Conservation (phyloP, 2,113 vertebrate species). For the Microcebus jonahi region DNA sequence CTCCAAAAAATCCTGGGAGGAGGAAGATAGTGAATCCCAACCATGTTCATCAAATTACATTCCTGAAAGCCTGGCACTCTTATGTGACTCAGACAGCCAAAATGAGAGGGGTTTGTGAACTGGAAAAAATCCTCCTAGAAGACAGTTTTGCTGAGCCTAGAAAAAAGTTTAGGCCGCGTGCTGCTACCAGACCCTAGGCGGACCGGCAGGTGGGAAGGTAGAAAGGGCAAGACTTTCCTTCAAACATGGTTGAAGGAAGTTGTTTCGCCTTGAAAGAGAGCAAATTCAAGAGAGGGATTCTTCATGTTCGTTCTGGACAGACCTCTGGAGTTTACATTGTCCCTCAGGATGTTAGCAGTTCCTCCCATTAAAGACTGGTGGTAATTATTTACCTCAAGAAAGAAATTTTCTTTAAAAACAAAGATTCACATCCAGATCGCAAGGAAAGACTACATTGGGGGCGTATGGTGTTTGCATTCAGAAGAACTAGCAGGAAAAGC, state of each 20-base stretch:
- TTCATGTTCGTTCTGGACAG: not conserved
- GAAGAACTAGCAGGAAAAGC: not conserved
- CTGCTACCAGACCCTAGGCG: not conserved
- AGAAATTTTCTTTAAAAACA: not conserved
- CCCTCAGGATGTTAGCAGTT: not conserved
- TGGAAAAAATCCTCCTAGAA: not conserved
- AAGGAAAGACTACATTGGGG: not conserved
- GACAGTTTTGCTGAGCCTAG: not conserved
- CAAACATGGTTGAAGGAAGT: not conserved
- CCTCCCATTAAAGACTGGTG: not conserved
- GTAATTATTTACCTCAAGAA: not conserved
- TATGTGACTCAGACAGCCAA: not conserved
- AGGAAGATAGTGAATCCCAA: not conserved
- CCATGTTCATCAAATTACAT: not conserved
- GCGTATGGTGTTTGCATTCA: not conserved
- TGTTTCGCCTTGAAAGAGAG: not conserved
- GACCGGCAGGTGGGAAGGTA: not conserved
- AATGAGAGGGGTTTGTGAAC: not conserved
- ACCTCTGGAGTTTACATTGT: not conserved
- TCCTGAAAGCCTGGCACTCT: not conserved
- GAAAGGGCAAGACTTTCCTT: rapidly evolving
- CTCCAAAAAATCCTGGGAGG: not conserved
- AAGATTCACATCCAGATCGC: not conserved
- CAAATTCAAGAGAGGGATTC: not conserved
- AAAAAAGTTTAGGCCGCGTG: not conserved